These are phyloP conservation scores for Temnothorax unifasciatus DNA, from an alignment of 2,888 invertebrate species.

Conservation along the genomic window DNA sequence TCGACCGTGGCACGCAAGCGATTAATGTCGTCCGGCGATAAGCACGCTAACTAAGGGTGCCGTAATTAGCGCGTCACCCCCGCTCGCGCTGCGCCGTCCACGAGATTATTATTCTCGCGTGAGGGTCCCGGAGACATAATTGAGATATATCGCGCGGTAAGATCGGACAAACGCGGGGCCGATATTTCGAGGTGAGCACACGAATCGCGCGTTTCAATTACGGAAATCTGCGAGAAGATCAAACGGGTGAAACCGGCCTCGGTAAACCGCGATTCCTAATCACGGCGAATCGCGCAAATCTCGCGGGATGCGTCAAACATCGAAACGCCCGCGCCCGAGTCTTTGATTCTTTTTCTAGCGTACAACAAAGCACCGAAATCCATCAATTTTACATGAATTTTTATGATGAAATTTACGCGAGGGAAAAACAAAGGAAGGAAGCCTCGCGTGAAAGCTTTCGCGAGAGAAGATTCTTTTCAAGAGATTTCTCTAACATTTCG, in stretches of 20 bases:
- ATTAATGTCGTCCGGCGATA: slow-evolving; percentile 54
- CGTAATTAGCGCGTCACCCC: slow-evolving; percentile 49
- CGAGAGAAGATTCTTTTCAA: background rate
- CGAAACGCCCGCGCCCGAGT: background rate
- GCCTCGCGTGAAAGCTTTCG: background rate
- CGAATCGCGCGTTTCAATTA: slow-evolving; percentile 54
- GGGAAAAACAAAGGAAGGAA: background rate
- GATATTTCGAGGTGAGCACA: slow-evolving; percentile 31
- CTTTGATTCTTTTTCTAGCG: slow-evolving; percentile 4
- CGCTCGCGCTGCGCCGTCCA: slow-evolving; percentile 16
- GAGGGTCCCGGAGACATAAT: slow-evolving; percentile 39
- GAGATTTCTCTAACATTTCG: background rate
- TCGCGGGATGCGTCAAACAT: slow-evolving; percentile 30
- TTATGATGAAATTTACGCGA: background rate
- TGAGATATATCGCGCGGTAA: slow-evolving; percentile 49
- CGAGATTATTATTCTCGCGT: slow-evolving; percentile 51
- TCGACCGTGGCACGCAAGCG: slow-evolving; percentile 48
- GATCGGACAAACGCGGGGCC: slow-evolving; percentile 10
- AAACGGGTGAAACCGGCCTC: slow-evolving; percentile 44
- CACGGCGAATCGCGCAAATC: slow-evolving; percentile 20
- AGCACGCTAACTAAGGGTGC: slow-evolving; percentile 58
- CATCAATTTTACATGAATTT: slow-evolving; percentile 7
- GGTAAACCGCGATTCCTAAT: slow-evolving; percentile 57
- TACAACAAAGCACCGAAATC: background rate
- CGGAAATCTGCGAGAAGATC: slow-evolving; percentile 42